These are phyloP conservation scores for Dinothrombium tinctorium DNA, from an alignment of 1,140 invertebrate species.

Conservation along the genomic window DNA sequence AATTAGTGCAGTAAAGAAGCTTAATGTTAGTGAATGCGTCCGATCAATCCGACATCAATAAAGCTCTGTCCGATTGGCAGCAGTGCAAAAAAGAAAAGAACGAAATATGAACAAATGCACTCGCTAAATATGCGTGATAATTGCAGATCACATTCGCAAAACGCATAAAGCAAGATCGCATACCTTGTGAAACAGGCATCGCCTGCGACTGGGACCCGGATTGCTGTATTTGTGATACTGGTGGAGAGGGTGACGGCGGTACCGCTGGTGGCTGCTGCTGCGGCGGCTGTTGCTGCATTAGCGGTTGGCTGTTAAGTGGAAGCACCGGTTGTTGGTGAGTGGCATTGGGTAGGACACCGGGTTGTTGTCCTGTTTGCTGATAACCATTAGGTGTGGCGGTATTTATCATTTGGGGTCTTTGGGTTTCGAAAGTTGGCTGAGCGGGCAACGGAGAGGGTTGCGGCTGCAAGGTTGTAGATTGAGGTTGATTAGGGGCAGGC, in stretches of 20 bases:
- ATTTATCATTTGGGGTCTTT: not conserved
- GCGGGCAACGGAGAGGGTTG: slow-evolving; percentile 9
- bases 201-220: too few relatives aligned
- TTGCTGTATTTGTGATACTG: not conserved
- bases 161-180: too few relatives aligned
- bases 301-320: slow-evolving; percentile 3
- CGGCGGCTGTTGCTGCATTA: slow-evolving; percentile 2
- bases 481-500: slow-evolving; percentile 9
- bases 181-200: too few relatives aligned
- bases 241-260: slow-evolving; percentile 5
- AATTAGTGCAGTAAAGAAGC: too few relatives aligned
- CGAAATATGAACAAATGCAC: too few relatives aligned
- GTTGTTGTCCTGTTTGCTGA: slow-evolving; percentile 3
- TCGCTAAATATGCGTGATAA: too few relatives aligned
- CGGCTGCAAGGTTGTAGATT: slow-evolving; percentile 8
- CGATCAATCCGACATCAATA: too few relatives aligned
- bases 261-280: slow-evolving; percentile 11
- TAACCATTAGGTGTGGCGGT: not conserved
- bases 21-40: too few relatives aligned
- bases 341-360: not conserved
- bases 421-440: slow-evolving; percentile 1
- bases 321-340: not conserved
- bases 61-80: too few relatives aligned
- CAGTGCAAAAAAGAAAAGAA: too few relatives aligned
- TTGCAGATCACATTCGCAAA: too few relatives aligned